Base-by-base conservation (phyloP, 2,888 invertebrate species). In the Xestia xanthographa region DNA sequence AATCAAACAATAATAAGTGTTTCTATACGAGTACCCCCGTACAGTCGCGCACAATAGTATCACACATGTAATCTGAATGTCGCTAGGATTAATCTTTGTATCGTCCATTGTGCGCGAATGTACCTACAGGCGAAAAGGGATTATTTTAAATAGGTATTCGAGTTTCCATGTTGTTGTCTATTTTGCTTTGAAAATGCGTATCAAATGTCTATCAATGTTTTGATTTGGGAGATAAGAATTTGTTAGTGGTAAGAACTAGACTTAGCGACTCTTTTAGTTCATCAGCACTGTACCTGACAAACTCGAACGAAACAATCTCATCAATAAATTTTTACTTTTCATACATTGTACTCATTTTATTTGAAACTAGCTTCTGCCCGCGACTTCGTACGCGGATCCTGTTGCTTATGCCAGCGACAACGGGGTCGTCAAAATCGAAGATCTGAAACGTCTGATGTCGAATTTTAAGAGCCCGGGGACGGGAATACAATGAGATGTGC, bases 61-160 rank as follows among this genome's bases (percentile, higher is more conserved):
- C 79, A 68, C 48, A 73, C 63, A 82, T 89, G 91, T 91, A 92
- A 93, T 93, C 93, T 89, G 91, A 92, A 87, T 86, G 89, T 87
- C 72, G 67, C 82, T 75, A 88, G 90, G 89, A 90, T 91, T 90
- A 90, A 91, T 91, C 91, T 89, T 80, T 86, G 86, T 85, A 84
- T 84, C 83, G 77, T 86, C 86, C 67, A 78, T 80, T 83, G 82
- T 84, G 56, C 60, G 58, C 48, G 71, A 66, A 29, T 67, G 45
- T 70, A 79, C 71, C 4, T 17, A 63, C 29, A 43, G 14, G 85
- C 82, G 83, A 9, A 66, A 75, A 69, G 75, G 83, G 86, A 86
- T 88, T 86, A 85, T 80, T 87, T 82, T 84, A 82, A 86, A 89
- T 84, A 87, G 78, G 75, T 79, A 80, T 77, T 48, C 60, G 34